Evolutionary conservation across 2,888 invertebrate species (phyloP).

Genomic region (Napeogenes sylphis): DNA sequence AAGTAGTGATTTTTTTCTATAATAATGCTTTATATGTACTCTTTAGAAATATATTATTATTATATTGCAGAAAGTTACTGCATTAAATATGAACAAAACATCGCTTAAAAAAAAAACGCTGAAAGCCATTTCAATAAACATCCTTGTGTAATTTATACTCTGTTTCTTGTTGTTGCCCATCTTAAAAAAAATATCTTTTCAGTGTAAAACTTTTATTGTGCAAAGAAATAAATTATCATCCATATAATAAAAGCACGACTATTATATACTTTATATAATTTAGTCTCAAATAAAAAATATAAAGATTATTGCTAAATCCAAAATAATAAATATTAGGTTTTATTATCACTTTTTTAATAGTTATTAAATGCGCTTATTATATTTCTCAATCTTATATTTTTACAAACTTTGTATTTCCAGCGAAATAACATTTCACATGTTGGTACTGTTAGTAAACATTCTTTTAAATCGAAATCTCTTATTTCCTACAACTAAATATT

Average conservation of each 20-base stretch:
- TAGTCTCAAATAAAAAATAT: slow-evolving; percentile 54
- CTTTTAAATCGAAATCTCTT: slow-evolving; percentile 38
- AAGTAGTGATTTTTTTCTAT: no score
- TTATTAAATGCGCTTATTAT: slow-evolving; percentile 64
- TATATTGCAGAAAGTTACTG: no score
- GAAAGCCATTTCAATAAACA: no score
- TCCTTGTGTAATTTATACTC: no score
- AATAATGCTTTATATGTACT: no score
- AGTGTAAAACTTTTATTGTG: slow-evolving; percentile 31
- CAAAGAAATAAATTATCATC: slow-evolving; percentile 25
- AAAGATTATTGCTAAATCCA: slow-evolving; percentile 42
- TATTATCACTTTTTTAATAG: slow-evolving; percentile 50
- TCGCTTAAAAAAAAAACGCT: no score
- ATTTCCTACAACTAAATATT: slow-evolving; percentile 38
- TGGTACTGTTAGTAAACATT: slow-evolving; percentile 47
- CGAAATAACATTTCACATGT: slow-evolving; percentile 48
- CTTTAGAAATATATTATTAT: no score
- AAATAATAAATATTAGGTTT: slow-evolving; percentile 31
- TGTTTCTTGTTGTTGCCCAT: slow-evolving; percentile 2
- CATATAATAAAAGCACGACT: slow-evolving; percentile 26
- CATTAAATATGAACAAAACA: no score
- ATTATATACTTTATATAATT: slow-evolving; percentile 45
- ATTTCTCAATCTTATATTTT: slow-evolving; percentile 25
- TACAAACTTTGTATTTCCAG: slow-evolving; percentile 49
- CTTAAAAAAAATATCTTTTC: slow-evolving; percentile 12